A percentile compares a stretch with the other conserved stretches of the same genome.
phyloP scores from a whole-genome alignment of 2,113 vertebrate species.

The Opisthocomus hoazin region DNA sequence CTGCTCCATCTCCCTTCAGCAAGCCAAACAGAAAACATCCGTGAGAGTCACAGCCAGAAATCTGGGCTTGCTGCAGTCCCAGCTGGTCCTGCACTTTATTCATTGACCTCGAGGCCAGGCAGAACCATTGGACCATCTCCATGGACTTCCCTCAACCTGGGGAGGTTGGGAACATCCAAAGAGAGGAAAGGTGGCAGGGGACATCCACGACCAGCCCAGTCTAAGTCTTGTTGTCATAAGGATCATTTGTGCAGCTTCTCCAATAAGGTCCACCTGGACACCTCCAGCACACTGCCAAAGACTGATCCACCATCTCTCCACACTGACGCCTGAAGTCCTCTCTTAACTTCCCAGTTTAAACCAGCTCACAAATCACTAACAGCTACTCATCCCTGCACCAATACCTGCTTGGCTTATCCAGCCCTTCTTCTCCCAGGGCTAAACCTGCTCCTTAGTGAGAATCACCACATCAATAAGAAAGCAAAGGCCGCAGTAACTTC shows the following conservation, averaged over 20 bases:
- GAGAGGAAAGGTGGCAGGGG: neutral
- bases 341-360: neutral
- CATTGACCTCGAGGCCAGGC: neutral
- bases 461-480: neutral
- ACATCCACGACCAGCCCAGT: neutral
- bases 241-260: neutral
- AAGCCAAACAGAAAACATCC: neutral
- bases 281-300: neutral
- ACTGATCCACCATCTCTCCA: neutral
- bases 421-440: neutral
- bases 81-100: neutral
- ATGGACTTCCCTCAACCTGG: neutral
- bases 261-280: neutral
- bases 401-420: neutral
- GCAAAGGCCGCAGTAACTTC: neutral
- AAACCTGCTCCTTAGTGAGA: neutral
- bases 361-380: neutral
- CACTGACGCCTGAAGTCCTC: neutral
- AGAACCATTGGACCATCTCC: rapidly evolving
- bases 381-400: neutral
- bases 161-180: neutral
- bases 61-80: neutral
- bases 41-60: neutral
- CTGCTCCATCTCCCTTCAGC: constrained; percentile 69
- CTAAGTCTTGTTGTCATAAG: neutral